Conservation (phyloP, 2,797 vertebrate species). For the Eutrigla gurnardus region DNA sequence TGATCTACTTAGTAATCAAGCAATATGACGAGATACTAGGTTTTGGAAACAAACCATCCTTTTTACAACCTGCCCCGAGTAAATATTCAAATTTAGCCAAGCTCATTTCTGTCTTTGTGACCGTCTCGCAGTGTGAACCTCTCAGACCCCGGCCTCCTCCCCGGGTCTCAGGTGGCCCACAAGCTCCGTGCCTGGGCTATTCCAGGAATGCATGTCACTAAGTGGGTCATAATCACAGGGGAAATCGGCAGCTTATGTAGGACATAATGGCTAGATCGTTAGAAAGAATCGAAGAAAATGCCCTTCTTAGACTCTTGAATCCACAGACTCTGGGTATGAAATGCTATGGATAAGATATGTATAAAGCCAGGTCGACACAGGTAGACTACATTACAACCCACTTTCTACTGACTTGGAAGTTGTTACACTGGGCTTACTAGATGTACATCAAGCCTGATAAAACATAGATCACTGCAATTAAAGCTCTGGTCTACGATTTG, state of each 20-base stretch:
- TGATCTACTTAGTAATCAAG: not conserved
- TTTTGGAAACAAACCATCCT: not conserved
- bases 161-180: constrained; percentile 61
- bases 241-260: constrained; percentile 65
- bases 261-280: constrained; percentile 46
- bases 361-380: not conserved
- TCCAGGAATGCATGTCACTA: constrained; percentile 77
- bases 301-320: constrained; percentile 30
- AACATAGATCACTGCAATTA: not conserved
- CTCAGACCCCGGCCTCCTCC: constrained; percentile 24
- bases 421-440: too few relatives aligned
- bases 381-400: not conserved
- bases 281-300: constrained; percentile 33
- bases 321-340: constrained; percentile 6
- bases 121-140: constrained; percentile 32
- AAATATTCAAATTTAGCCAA: constrained; percentile 5
- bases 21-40: not conserved
- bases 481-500: not conserved
- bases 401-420: too few relatives aligned
- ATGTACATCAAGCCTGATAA: too few relatives aligned
- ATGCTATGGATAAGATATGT: constrained; percentile 9
- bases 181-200: constrained; percentile 66
- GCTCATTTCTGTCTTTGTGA: constrained; percentile 16
- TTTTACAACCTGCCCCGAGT: not conserved
- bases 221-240: constrained; percentile 75